phyloP scores from a whole-genome alignment of 2,888 invertebrate genomes.

The Nomada lathburiana region DNA sequence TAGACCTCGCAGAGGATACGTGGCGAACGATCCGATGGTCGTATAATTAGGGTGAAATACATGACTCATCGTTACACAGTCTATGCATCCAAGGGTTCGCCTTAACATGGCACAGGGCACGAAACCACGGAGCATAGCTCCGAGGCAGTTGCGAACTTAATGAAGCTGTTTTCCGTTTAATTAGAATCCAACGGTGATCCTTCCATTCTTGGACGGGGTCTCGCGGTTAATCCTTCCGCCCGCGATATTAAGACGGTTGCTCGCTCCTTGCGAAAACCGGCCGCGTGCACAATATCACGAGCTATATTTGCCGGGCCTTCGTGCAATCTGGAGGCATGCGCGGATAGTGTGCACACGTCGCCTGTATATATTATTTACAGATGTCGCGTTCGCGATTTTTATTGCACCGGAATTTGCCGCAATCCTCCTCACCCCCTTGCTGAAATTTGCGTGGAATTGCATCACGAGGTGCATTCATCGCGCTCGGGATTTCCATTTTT shows the following conservation, averaged over 20 bases:
- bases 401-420: slow-evolving; percentile 41
- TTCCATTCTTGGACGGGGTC: slow-evolving; percentile 77
- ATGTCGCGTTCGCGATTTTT: slow-evolving; percentile 46
- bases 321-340: slow-evolving; percentile 56
- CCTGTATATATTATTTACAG: slow-evolving; percentile 58
- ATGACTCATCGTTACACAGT: slow-evolving; percentile 56
- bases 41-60: slow-evolving; percentile 56
- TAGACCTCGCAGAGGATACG: neutral
- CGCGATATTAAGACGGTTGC: slow-evolving; percentile 79
- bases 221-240: slow-evolving; percentile 76
- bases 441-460: slow-evolving; percentile 19
- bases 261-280: slow-evolving; percentile 68
- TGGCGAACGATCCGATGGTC: slow-evolving; percentile 23
- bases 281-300: slow-evolving; percentile 68
- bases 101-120: slow-evolving; percentile 60
- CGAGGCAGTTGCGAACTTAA: slow-evolving; percentile 79
- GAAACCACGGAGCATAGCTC: slow-evolving; percentile 67
- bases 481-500: neutral
- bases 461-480: slow-evolving; percentile 1
- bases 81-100: slow-evolving; percentile 49
- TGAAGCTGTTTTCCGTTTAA: slow-evolving; percentile 83
- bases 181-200: slow-evolving; percentile 82
- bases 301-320: slow-evolving; percentile 66
- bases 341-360: slow-evolving; percentile 29
- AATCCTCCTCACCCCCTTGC: neutral